Conservation (phyloP, 2,113 vertebrate genomes). For the Phalacrocorax brasilianus region DNA sequence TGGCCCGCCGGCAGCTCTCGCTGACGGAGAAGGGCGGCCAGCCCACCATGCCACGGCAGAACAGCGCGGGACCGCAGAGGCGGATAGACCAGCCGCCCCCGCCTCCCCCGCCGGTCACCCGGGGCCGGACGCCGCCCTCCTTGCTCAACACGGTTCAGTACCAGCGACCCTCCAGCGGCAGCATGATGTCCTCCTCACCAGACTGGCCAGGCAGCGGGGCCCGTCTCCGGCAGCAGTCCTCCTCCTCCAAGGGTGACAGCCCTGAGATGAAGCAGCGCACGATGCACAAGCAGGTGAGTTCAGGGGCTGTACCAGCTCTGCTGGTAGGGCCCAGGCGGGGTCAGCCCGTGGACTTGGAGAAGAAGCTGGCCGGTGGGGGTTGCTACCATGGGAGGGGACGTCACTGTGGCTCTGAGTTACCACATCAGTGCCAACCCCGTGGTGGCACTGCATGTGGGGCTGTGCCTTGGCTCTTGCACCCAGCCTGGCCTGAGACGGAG, state of each 20-base stretch:
- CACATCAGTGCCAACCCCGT: accelerated
- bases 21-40: constrained; percentile 87
- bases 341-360: neutral
- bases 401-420: neutral
- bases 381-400: accelerated
- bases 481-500: neutral
- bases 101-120: constrained; percentile 66
- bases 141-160: constrained; percentile 87
- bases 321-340: neutral
- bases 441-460: neutral
- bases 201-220: constrained; percentile 90
- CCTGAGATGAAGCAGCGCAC: constrained; percentile 92
- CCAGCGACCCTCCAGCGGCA: constrained; percentile 87
- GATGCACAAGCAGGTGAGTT: constrained; percentile 90
- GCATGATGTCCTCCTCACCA: constrained; percentile 86
- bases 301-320: accelerated
- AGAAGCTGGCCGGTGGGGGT: neutral
- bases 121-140: constrained; percentile 88
- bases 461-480: neutral
- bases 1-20: constrained; percentile 89
- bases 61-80: constrained; percentile 91
- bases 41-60: constrained; percentile 86
- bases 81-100: constrained; percentile 92
- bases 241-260: constrained; percentile 95
- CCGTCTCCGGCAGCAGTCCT: constrained; percentile 91